Percentiles rank a stretch among this genome's conserved stretches.
Evolutionary conservation across 2,888 invertebrate species (phyloP).

Genomic region (Cryptus armator): DNA sequence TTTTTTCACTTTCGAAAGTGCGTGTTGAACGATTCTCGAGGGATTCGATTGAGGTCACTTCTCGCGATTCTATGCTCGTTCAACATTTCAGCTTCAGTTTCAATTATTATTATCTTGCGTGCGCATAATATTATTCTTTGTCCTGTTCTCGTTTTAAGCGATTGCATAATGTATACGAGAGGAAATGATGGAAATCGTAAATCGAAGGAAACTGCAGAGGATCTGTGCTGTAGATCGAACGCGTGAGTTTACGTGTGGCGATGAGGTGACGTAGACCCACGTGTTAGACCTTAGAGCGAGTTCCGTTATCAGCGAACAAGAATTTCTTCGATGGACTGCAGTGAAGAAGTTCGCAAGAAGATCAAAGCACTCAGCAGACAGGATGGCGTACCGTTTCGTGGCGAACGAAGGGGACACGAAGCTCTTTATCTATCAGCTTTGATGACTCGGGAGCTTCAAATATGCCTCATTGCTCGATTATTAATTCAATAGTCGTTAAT

Average conservation of each 20-base stretch:
- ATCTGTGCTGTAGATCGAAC: constrained; percentile 84
- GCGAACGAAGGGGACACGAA: background rate
- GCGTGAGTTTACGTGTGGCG: constrained; percentile 85
- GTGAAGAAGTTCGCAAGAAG: background rate
- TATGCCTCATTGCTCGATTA: background rate
- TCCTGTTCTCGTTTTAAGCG: background rate
- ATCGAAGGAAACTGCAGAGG: constrained; percentile 47
- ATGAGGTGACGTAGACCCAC: constrained; percentile 84
- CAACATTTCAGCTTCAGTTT: background rate
- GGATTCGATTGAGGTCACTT: background rate
- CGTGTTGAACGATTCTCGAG: background rate
- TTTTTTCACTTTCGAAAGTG: background rate
- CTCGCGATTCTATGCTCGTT: background rate
- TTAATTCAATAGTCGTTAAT: background rate
- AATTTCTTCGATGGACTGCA: constrained; percentile 36
- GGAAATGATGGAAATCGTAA: background rate
- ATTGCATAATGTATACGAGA: background rate
- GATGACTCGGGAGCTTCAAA: background rate
- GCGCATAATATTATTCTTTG: background rate
- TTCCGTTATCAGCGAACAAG: constrained; percentile 72
- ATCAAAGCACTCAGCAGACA: background rate
- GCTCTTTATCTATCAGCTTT: background rate
- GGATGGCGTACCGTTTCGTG: background rate
- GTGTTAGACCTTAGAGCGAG: constrained; percentile 85
- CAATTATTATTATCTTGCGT: background rate